Base-by-base conservation (phyloP, 2,113 vertebrate genomes). In the Eptesicus fuscus region DNA sequence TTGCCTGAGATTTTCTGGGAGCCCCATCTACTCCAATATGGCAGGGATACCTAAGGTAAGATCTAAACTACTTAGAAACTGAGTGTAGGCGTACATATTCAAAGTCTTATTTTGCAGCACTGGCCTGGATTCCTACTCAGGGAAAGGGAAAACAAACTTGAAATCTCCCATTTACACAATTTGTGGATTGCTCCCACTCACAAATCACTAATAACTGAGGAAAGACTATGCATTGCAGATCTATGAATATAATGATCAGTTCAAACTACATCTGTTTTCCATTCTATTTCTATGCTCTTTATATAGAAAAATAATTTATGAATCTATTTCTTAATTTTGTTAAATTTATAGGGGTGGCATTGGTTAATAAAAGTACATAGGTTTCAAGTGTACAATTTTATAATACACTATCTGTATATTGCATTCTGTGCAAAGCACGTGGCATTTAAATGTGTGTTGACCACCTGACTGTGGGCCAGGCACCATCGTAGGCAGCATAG, bases 191-290 rank as follows among this genome's bases (percentile, higher is more conserved):
- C 1, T 76, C 53, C 28, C 40, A 16, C 77, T 85, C 28, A 63
- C 5, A 85, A 85, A 56, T 85, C 56, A 85, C 80, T 80, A 92
- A 71, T 93, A 93, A 93, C 7, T 77, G 18, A 85, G 20, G 47
- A 84, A 87, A 71, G 18, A 61, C 9, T 42, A 30, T 78, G 2
- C 1, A 78, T 61, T 84, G 49, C 14, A 40, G 78, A 49, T 32
- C 17, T 37, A 14, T 67, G 20, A 96, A 90, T 53, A 91, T 35
- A 7, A 7, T 23, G 11, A 85, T 67, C 9, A 69, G 9, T 83
- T 87, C 59, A 92, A 65, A 70, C 28, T 35, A 84, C 14, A 61
- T 73, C 53, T 83, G 16, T 87, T 87, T 92, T 71, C 47, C 5
- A 47, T 69, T 69, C 47, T 4, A 47, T 73, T 63, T 63, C 42